A percentile compares a stretch with the other conserved stretches of the same genome.
These are phyloP conservation scores for Palythoa grandiflora DNA, from an alignment of 92 coral and sea anemone species.

Conservation along the genomic window DNA sequence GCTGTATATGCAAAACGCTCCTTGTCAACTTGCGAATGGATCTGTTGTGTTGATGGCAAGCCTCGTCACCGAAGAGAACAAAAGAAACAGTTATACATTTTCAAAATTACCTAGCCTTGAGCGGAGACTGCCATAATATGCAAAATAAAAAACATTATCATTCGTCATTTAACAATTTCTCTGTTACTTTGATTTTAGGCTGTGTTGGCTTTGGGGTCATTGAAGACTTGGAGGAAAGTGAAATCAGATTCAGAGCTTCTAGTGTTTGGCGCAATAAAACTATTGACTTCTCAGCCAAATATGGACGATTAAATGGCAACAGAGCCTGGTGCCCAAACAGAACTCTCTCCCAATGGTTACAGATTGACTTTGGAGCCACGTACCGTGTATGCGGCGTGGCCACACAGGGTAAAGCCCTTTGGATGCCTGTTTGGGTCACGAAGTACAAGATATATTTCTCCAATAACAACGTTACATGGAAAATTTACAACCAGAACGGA, in stretches of 20 bases:
- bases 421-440: slow-evolving; percentile 53
- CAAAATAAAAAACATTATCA: background rate
- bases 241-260: slow-evolving; percentile 48
- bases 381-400: slow-evolving; percentile 73
- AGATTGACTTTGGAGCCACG: slow-evolving; percentile 67
- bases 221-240: slow-evolving; percentile 49
- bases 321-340: slow-evolving; percentile 73
- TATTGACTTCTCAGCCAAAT: slow-evolving; percentile 54
- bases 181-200: slow-evolving; percentile 1
- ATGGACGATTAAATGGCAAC: slow-evolving; percentile 68
- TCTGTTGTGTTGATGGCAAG: too few relatives aligned
- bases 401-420: slow-evolving; percentile 66
- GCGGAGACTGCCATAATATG: too few relatives aligned
- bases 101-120: too few relatives aligned
- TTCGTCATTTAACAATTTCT: background rate
- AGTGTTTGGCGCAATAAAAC: slow-evolving; percentile 49
- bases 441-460: slow-evolving; percentile 57
- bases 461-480: slow-evolving; percentile 58
- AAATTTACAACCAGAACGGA: background rate
- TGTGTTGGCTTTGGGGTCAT: slow-evolving; percentile 42
- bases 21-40: too few relatives aligned
- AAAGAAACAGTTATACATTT: too few relatives aligned
- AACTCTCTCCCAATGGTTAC: slow-evolving; percentile 53
- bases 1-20: too few relatives aligned
- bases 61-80: too few relatives aligned